These are phyloP conservation scores for Capreolus pygargus DNA, from an alignment of 2,113 vertebrate species.

Conservation along the genomic window DNA sequence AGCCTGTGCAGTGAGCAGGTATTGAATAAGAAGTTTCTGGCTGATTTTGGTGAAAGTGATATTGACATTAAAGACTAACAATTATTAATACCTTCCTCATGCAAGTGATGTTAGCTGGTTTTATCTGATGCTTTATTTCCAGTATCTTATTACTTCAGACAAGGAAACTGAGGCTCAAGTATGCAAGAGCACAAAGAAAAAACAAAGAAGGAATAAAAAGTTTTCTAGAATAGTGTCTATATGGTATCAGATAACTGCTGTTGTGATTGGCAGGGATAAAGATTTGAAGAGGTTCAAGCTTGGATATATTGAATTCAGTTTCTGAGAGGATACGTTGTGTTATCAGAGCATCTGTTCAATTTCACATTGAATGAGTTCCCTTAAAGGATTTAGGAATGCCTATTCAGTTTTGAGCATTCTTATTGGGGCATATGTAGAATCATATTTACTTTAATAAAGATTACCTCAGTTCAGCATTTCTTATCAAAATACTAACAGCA, in stretches of 20 bases:
- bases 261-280: neutral
- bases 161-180: neutral
- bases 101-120: neutral
- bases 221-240: neutral
- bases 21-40: neutral
- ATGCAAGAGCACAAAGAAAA: neutral
- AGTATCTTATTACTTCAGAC: neutral
- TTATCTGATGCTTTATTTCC: neutral
- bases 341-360: constrained; percentile 68
- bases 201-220: neutral
- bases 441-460: constrained; percentile 54
- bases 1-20: neutral
- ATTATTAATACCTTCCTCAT: neutral
- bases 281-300: constrained; percentile 28
- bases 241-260: neutral
- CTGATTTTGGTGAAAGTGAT: neutral
- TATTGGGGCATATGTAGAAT: constrained; percentile 51
- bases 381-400: constrained; percentile 41
- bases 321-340: constrained; percentile 28
- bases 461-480: constrained; percentile 33
- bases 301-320: constrained; percentile 22
- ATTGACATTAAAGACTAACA: neutral
- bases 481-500: constrained; percentile 38
- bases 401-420: constrained; percentile 47
- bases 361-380: constrained; percentile 60